A percentile compares a stretch with the other conserved stretches of the same genome.
Evolutionary conservation across 35 echinoderm and acorn worm genomes (phyloP).

Genomic region (Stichopus chloronotus): DNA sequence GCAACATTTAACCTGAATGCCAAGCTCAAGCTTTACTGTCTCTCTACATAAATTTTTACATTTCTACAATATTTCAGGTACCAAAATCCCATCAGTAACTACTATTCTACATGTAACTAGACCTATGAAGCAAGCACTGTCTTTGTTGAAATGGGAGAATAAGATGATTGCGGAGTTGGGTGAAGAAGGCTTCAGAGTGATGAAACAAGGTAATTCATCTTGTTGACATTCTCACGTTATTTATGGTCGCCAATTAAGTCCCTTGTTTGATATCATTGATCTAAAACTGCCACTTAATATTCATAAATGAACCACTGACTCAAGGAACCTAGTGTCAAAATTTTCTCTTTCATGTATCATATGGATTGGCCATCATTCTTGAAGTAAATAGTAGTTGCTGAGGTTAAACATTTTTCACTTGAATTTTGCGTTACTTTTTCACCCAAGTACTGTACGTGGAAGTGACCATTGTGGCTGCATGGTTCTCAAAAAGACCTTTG

Average conservation of each 20-base stretch:
- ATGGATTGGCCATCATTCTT: no score
- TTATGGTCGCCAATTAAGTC: not conserved
- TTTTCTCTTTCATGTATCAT: no score
- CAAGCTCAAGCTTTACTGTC: no score
- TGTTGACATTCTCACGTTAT: not conserved
- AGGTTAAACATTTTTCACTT: no score
- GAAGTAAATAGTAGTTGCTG: no score
- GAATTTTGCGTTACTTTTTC: no score
- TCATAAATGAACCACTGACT: not conserved
- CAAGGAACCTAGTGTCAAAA: no score
- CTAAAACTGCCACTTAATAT: not conserved
- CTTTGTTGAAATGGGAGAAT: slow-evolving; percentile 47
- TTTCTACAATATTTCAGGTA: not conserved
- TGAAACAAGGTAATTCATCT: slow-evolving; percentile 23
- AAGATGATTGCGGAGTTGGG: slow-evolving; percentile 49
- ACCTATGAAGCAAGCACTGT: slow-evolving; percentile 26
- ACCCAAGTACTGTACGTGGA: no score
- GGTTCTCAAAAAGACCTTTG: no score
- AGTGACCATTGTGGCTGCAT: no score
- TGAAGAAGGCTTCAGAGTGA: slow-evolving; percentile 30
- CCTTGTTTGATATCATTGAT: not conserved
- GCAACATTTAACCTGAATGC: no score
- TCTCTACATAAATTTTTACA: no score
- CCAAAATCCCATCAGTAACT: slow-evolving; percentile 17
- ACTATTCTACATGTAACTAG: slow-evolving; percentile 34